A percentile compares a stretch with the other conserved stretches of the same genome.
These are phyloP conservation scores for Pachypanchax playfairii DNA, from an alignment of 2,113 vertebrate species.

Conservation along the genomic window DNA sequence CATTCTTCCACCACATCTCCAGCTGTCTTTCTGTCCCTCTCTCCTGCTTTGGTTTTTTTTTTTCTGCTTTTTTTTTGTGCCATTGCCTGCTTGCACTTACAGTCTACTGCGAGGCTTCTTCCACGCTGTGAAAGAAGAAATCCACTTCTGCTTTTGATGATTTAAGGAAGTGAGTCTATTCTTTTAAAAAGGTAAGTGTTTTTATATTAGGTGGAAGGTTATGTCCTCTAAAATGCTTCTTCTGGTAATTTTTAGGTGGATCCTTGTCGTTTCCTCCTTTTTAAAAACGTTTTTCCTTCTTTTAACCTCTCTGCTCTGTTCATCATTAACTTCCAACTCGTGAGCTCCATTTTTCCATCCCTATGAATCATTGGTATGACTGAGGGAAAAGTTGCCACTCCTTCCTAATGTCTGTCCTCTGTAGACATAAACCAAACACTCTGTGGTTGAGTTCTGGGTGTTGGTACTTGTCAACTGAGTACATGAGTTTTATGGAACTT, in stretches of 20 bases:
- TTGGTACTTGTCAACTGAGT: neutral
- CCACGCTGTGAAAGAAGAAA: slow-evolving; percentile 14
- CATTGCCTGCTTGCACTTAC: slow-evolving; percentile 12
- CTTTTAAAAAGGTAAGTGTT: slow-evolving; percentile 54
- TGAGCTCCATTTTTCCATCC: slow-evolving; percentile 61
- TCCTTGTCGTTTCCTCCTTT: neutral
- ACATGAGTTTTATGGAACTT: neutral
- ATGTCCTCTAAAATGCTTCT: too few species aligned
- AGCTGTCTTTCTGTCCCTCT: slow-evolving; percentile 12
- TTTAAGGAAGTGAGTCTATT: slow-evolving; percentile 18
- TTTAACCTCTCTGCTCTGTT: slow-evolving; percentile 45
- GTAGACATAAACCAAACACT: slow-evolving; percentile 19
- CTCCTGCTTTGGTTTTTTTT: slow-evolving; percentile 11
- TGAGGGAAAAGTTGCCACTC: slow-evolving; percentile 44
- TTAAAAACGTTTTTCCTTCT: slow-evolving; percentile 2
- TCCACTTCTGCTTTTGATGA: slow-evolving; percentile 21
- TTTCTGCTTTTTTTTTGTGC: too few species aligned
- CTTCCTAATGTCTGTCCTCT: slow-evolving; percentile 27
- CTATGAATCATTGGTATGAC: slow-evolving; percentile 73
- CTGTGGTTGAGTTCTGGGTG: slow-evolving; percentile 16
- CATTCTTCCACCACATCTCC: slow-evolving; percentile 36
- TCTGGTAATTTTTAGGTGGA: too few species aligned
- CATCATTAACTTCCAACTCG: slow-evolving; percentile 73
- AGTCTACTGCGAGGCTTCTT: slow-evolving; percentile 18
- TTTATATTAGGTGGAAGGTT: neutral